These are phyloP conservation scores for Mermis nigrescens DNA, from an alignment of 2,888 invertebrate species.

Conservation along the genomic window DNA sequence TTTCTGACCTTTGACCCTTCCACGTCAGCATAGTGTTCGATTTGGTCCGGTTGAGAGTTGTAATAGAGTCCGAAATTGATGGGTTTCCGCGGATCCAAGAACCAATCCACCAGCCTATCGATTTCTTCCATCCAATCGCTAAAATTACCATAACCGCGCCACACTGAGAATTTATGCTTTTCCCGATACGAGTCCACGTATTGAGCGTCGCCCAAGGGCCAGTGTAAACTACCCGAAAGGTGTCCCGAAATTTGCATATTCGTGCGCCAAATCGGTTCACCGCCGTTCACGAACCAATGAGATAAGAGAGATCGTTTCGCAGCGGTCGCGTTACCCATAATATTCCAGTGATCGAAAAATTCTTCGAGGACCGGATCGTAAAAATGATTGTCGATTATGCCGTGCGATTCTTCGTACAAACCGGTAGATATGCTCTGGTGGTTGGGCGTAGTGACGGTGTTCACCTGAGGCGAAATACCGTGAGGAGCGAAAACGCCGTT, in stretches of 20 bases:
- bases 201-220: neutral
- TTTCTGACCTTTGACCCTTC: conserved; percentile 21
- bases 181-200: neutral
- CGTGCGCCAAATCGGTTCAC: neutral
- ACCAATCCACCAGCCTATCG: conserved; percentile 23
- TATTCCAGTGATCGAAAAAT: conserved; percentile 27
- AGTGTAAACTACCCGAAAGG: neutral
- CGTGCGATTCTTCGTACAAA: conserved; percentile 48
- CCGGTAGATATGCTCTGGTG: conserved; percentile 54
- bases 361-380: conserved; percentile 38
- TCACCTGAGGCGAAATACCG: conserved; percentile 42
- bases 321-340: neutral
- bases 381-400: conserved; percentile 46
- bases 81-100: conserved; percentile 20
- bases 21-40: conserved; percentile 33
- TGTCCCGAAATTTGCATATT: neutral
- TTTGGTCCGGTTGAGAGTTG: conserved; percentile 33
- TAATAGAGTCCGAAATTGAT: conserved; percentile 35
- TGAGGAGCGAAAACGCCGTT: conserved; percentile 43
- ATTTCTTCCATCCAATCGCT: conserved; percentile 25
- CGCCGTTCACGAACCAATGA: conserved; percentile 1
- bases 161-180: neutral
- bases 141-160: conserved; percentile 9
- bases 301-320: neutral
- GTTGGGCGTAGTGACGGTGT: conserved; percentile 54